Evolutionary conservation across 2,888 invertebrate species (phyloP).

Genomic region (Erynnis tages): DNA sequence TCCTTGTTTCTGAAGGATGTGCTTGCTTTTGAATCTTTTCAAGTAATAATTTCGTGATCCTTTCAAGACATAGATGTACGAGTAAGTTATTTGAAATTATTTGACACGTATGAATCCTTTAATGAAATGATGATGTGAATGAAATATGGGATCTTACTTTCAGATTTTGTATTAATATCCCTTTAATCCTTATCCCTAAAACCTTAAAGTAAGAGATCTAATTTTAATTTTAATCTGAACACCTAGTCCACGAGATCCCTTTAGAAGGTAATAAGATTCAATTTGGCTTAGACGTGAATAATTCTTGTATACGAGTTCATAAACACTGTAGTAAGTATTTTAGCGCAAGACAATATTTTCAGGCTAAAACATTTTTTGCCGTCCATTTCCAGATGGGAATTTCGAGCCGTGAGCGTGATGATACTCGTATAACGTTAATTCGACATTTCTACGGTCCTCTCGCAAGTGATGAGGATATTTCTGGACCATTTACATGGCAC

Average conservation of each 20-base stretch:
- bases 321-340: neutral
- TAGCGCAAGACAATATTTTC: constrained; percentile 14
- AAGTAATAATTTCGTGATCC: neutral
- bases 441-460: constrained; percentile 7
- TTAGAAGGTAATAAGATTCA: constrained; percentile 12
- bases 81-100: too few relatives aligned
- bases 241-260: neutral
- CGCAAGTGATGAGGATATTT: constrained; percentile 13
- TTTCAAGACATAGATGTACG: too few relatives aligned
- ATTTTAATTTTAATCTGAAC: neutral
- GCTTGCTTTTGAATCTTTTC: neutral
- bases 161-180: too few relatives aligned
- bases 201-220: too few relatives aligned
- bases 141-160: too few relatives aligned
- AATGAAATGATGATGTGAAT: too few relatives aligned
- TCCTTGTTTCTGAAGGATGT: neutral
- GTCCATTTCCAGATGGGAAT: constrained; percentile 3
- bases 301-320: constrained; percentile 1
- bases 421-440: constrained; percentile 18
- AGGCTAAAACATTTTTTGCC: constrained; percentile 12
- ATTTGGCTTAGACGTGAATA: constrained; percentile 11
- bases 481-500: constrained; percentile 18
- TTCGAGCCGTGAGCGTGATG: constrained; percentile 10
- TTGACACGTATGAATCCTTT: too few relatives aligned
- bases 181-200: too few relatives aligned